Conservation (phyloP, 2,113 vertebrate genomes). For the Mustelus asterias region DNA sequence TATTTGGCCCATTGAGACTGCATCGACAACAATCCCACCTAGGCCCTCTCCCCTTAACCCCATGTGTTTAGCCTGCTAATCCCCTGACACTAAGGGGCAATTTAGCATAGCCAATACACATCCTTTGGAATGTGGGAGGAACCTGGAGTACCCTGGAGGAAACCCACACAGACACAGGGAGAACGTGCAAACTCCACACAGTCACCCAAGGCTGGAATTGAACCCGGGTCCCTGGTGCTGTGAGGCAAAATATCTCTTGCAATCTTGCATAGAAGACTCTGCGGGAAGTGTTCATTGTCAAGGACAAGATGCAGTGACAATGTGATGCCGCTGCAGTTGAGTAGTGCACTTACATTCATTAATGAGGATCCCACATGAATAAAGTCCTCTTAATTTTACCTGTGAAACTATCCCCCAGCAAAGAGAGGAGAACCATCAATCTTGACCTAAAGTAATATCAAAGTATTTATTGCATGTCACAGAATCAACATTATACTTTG, state of each 20-base stretch:
- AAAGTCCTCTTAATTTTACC: background rate
- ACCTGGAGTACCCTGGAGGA: too few relatives aligned
- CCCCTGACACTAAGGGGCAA: too few relatives aligned
- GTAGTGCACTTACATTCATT: background rate
- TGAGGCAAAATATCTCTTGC: background rate
- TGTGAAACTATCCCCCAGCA: background rate
- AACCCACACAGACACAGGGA: too few relatives aligned
- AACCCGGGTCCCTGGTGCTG: too few relatives aligned
- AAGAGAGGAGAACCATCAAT: background rate
- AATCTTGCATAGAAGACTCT: background rate
- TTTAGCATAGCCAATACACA: too few relatives aligned
- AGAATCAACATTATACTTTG: background rate
- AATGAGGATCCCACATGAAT: background rate
- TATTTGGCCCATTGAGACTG: too few relatives aligned
- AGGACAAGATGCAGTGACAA: background rate
- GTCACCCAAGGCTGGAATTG: too few relatives aligned
- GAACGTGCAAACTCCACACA: too few relatives aligned
- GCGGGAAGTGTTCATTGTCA: background rate
- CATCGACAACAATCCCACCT: too few relatives aligned
- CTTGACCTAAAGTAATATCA: background rate
- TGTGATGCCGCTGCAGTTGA: background rate
- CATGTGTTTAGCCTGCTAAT: too few relatives aligned
- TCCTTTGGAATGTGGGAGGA: too few relatives aligned
- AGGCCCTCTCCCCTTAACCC: too few relatives aligned
- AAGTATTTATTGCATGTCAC: background rate